These are phyloP conservation scores for Heliothis peltigera DNA, from an alignment of 2,888 invertebrate species.

Conservation along the genomic window DNA sequence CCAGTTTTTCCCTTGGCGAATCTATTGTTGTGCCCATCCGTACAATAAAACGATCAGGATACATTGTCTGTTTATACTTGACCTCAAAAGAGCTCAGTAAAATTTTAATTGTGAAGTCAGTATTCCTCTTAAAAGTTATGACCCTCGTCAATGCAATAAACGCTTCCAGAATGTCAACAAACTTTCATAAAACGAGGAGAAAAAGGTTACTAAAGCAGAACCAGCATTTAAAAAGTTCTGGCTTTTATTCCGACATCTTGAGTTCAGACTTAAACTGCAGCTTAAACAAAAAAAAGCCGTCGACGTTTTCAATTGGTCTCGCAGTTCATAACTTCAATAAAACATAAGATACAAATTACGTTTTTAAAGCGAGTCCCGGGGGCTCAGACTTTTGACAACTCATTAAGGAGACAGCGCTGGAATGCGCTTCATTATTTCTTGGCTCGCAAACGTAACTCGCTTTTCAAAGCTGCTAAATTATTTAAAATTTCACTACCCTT, in stretches of 20 bases:
- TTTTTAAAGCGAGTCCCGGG: conserved; percentile 36
- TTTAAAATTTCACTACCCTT: conserved; percentile 56
- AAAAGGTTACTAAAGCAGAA: conserved; percentile 13
- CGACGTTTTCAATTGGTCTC: conserved; percentile 30
- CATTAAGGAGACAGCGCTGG: conserved; percentile 71
- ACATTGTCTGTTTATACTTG: neutral
- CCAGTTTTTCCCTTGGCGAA: conserved; percentile 14
- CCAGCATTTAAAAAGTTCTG: conserved; percentile 5
- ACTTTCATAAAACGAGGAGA: conserved; percentile 9
- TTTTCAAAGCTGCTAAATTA: conserved; percentile 65
- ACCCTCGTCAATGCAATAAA: conserved; percentile 10
- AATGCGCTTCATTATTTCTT: conserved; percentile 76
- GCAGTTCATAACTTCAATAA: conserved; percentile 43
- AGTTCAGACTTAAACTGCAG: neutral
- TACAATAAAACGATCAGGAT: conserved; percentile 20
- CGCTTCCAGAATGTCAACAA: conserved; percentile 9
- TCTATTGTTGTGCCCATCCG: conserved; percentile 18
- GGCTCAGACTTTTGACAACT: conserved; percentile 73
- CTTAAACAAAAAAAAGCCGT: neutral
- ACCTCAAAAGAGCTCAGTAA: conserved; percentile 1
- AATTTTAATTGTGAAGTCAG: neutral
- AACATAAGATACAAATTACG: conserved; percentile 45
- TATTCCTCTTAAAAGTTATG: conserved; percentile 10
- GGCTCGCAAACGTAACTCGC: conserved; percentile 67
- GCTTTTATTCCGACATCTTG: neutral